These are phyloP conservation scores for Periophthalmus modestus DNA, from an alignment of 2,113 vertebrate genomes.

Conservation along the genomic window DNA sequence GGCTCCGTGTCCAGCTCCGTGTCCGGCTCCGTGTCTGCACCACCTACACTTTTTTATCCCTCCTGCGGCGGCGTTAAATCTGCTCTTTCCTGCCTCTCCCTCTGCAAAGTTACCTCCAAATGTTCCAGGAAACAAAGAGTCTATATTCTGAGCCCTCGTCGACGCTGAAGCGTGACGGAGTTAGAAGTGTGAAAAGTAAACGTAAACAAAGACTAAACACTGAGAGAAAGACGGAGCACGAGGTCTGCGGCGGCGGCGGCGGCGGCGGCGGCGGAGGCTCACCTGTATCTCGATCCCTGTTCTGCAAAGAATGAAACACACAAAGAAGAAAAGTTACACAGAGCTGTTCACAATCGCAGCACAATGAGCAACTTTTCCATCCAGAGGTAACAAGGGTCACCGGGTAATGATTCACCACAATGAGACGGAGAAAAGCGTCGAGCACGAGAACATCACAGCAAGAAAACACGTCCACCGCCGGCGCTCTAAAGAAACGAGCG, in stretches of 20 bases:
- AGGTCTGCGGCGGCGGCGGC: too few species aligned
- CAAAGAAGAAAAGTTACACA: constrained; percentile 9
- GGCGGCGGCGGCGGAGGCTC: constrained; percentile 61
- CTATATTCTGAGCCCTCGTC: not conserved
- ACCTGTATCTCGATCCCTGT: constrained; percentile 85
- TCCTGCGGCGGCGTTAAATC: not conserved
- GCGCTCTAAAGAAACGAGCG: not conserved
- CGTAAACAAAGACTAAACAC: not conserved
- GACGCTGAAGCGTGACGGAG: not conserved
- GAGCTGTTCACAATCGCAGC: not conserved
- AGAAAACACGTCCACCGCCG: not conserved
- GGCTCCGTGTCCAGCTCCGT: too few species aligned
- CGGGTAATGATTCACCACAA: constrained; percentile 1
- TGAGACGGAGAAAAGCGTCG: not conserved
- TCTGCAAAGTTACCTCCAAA: constrained; percentile 8
- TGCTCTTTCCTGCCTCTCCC: not conserved
- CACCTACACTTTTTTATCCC: not conserved
- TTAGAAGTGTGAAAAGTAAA: not conserved
- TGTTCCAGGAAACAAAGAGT: not conserved
- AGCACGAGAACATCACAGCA: not conserved
- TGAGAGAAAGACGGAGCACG: not conserved
- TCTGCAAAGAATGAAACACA: constrained; percentile 70
- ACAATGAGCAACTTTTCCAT: constrained; percentile 10
- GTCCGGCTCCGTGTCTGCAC: too few species aligned
- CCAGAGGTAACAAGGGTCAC: not conserved